Conservation (phyloP, 2,888 invertebrate genomes). For the Caprella mutica region DNA sequence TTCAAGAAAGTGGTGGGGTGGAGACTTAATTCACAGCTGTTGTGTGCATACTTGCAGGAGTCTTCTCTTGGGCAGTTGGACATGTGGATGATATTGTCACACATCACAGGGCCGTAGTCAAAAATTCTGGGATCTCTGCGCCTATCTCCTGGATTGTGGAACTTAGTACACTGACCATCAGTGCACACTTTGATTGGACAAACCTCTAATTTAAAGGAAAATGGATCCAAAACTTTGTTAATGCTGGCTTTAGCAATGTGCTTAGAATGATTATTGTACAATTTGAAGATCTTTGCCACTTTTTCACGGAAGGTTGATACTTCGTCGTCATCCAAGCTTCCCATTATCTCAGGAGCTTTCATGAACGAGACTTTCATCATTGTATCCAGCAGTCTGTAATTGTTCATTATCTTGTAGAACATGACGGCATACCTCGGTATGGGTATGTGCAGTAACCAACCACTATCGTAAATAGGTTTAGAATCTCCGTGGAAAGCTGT, state of each 20-base stretch:
- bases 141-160: constrained; percentile 8
- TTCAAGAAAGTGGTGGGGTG: constrained; percentile 7
- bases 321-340: no score
- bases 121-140: constrained; percentile 9
- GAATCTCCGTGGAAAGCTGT: neutral
- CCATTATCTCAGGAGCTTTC: no score
- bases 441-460: constrained; percentile 4
- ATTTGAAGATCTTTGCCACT: neutral
- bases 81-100: neutral
- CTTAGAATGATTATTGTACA: neutral
- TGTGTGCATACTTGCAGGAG: constrained; percentile 10
- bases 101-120: neutral
- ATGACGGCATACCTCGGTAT: neutral
- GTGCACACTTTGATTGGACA: constrained; percentile 5
- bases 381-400: constrained; percentile 2
- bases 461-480: neutral
- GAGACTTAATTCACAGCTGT: neutral
- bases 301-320: no score
- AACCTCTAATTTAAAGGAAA: neutral
- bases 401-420: neutral
- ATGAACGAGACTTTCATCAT: constrained; percentile 1
- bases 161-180: neutral
- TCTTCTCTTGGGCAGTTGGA: constrained; percentile 9
- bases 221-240: constrained; percentile 5
- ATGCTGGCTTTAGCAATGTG: neutral